These are phyloP conservation scores for Colaptes auratus DNA, from an alignment of 2,113 vertebrate species.

Conservation along the genomic window DNA sequence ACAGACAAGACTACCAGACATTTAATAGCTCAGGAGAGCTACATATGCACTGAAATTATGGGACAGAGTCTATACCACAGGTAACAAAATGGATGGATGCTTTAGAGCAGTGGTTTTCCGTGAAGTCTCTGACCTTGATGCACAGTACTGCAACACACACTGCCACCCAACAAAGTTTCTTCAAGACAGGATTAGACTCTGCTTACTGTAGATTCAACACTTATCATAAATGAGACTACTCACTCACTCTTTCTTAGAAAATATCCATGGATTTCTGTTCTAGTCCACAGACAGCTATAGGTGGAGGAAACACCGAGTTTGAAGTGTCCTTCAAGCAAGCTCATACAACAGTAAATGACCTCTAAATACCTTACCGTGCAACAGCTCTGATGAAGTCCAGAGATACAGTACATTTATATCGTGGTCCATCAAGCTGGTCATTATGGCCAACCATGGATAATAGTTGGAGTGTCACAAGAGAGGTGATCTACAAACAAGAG, in stretches of 20 bases:
- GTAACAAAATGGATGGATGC: background rate
- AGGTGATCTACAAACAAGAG: slow-evolving; percentile 85
- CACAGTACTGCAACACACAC: background rate
- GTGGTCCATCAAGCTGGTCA: slow-evolving; percentile 92
- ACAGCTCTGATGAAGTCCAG: slow-evolving; percentile 93
- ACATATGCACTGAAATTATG: background rate
- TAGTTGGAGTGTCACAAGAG: slow-evolving; percentile 93
- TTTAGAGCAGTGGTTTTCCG: background rate
- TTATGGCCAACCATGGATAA: slow-evolving; percentile 87
- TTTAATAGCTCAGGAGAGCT: background rate
- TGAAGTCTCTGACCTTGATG: slow-evolving; percentile 19
- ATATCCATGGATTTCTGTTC: slow-evolving; percentile 9
- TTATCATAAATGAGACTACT: background rate
- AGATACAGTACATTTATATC: slow-evolving; percentile 94
- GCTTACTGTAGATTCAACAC: background rate
- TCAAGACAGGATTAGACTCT: background rate
- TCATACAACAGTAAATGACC: background rate
- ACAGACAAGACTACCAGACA: background rate
- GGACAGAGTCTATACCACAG: background rate
- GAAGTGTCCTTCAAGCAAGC: slow-evolving; percentile 25
- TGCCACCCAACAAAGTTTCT: background rate
- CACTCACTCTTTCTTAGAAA: background rate
- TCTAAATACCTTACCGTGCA: slow-evolving; percentile 81
- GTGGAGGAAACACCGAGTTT: slow-evolving; percentile 9
- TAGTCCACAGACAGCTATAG: background rate